A percentile compares a stretch with the other conserved stretches of the same genome.
These are phyloP conservation scores for Pyrgus malvae DNA, from an alignment of 2,888 invertebrate genomes.

Conservation along the genomic window DNA sequence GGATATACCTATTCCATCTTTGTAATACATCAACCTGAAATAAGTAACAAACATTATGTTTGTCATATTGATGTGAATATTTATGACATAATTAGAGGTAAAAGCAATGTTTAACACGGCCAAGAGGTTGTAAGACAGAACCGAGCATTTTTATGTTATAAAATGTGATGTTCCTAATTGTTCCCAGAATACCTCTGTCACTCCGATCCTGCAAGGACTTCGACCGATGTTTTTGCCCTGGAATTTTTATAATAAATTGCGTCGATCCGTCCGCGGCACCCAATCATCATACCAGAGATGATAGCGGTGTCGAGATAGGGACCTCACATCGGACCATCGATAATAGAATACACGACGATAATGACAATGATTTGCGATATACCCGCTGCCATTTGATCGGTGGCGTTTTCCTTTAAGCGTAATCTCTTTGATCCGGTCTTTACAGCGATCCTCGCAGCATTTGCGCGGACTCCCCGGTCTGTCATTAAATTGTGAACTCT, in stretches of 20 bases:
- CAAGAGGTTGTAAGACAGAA: too few relatives aligned
- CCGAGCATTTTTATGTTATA: too few relatives aligned
- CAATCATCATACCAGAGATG: constrained; percentile 24
- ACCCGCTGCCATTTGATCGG: constrained; percentile 16
- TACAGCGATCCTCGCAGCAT: not conserved
- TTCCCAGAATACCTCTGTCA: not conserved
- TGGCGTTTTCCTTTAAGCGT: constrained; percentile 25
- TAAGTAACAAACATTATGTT: too few relatives aligned
- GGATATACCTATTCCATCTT: too few relatives aligned
- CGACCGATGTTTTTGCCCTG: not conserved
- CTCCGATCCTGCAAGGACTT: not conserved
- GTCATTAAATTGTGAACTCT: not conserved
- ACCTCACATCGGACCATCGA: constrained; percentile 23
- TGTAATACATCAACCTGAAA: too few relatives aligned
- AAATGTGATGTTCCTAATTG: not conserved
- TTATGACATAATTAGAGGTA: too few relatives aligned
- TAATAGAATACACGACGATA: constrained; percentile 28
- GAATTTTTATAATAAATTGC: constrained; percentile 24
- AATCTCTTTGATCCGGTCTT: constrained; percentile 26
- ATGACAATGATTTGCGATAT: constrained; percentile 32
- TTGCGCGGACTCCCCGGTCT: not conserved
- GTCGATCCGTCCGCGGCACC: constrained; percentile 17
- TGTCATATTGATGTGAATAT: too few relatives aligned
- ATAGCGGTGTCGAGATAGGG: constrained; percentile 18
- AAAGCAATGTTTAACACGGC: too few relatives aligned